Evolutionary conservation across 2,888 invertebrate species (phyloP).

Genomic region (Dicycla oo): DNA sequence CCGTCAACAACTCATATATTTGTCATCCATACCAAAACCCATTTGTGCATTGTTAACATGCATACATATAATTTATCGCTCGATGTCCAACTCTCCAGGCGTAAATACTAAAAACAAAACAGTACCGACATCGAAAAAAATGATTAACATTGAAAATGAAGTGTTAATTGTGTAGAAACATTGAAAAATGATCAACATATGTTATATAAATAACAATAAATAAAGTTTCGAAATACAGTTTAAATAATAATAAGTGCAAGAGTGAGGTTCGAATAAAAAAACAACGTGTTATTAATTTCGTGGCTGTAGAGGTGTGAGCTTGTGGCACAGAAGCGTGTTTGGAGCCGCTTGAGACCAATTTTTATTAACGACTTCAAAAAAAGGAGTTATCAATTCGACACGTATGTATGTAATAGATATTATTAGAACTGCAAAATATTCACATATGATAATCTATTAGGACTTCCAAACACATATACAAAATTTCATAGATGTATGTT

Average conservation of each 20-base stretch:
- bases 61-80: constrained; percentile 74
- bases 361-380: no score
- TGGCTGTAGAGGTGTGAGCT: constrained; percentile 88
- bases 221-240: constrained; percentile 89
- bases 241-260: constrained; percentile 90
- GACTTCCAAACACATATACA: no score
- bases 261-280: constrained; percentile 88
- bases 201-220: constrained; percentile 91
- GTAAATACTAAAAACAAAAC: constrained; percentile 81
- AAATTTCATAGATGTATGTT: no score
- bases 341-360: constrained; percentile 71
- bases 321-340: constrained; percentile 73
- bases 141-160: constrained; percentile 88
- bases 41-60: constrained; percentile 76
- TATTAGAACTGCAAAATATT: no score
- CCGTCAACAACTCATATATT: constrained; percentile 50
- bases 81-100: constrained; percentile 71
- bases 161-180: constrained; percentile 90
- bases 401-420: no score
- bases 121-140: constrained; percentile 78
- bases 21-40: constrained; percentile 68
- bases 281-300: constrained; percentile 90
- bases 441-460: no score
- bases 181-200: constrained; percentile 90
- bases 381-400: no score